A percentile compares a stretch with the other conserved stretches of the same genome.
Conservation (phyloP, 1,140 invertebrate species). For the Nasonia vitripennis region DNA sequence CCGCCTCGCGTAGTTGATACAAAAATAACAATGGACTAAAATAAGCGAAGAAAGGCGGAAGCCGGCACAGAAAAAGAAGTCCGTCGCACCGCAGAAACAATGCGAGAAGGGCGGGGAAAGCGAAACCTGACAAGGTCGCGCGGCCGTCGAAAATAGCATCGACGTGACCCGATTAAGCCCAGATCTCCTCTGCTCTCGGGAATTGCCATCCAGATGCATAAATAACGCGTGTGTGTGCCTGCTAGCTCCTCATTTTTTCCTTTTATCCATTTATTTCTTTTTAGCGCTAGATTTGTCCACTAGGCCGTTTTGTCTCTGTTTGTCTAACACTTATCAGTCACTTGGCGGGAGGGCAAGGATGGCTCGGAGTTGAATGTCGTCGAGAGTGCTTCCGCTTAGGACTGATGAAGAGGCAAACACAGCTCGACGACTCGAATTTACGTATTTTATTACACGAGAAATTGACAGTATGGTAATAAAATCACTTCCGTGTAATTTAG, state of each 20-base stretch:
- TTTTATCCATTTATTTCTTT: not conserved
- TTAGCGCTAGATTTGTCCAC: not conserved
- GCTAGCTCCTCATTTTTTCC: not conserved
- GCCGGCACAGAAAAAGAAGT: not conserved
- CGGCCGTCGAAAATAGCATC: conserved; percentile 37
- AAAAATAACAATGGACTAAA: conserved; percentile 1
- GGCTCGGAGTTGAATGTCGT: no score
- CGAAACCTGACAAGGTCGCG: conserved; percentile 18
- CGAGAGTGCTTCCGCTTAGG: no score
- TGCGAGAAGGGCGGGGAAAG: not conserved
- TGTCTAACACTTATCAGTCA: not conserved
- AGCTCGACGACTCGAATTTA: not conserved
- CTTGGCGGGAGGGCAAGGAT: no score
- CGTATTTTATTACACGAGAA: not conserved
- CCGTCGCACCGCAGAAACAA: not conserved
- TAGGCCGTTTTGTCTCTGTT: not conserved
- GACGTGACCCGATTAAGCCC: conserved; percentile 35
- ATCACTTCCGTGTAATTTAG: no score
- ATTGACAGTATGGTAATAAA: no score
- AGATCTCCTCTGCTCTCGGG: not conserved
- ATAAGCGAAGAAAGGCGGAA: not conserved
- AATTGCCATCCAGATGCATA: conserved; percentile 41
- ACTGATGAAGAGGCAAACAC: no score
- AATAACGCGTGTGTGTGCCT: conserved; percentile 10
- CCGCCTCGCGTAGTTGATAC: not conserved